Evolutionary conservation across 2,888 invertebrate genomes (phyloP), one percentile per base, ranked within the genome.

Genomic region (Agonopterix subpropinquella): DNA sequence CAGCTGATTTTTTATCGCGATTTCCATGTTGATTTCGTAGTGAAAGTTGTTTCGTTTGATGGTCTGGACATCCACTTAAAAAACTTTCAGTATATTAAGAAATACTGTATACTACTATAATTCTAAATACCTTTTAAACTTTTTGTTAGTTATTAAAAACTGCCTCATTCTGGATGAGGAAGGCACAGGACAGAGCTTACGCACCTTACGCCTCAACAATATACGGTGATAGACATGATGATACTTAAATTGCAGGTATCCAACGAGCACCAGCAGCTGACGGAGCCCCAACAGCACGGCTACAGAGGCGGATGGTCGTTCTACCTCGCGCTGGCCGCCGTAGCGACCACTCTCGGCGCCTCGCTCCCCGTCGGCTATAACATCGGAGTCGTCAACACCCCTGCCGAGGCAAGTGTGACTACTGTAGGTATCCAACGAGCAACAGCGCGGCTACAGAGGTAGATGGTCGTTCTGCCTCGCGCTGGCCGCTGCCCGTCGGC

Each of bases 311-410:
- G 10, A 81, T 94, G 94, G 94, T 92, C 92, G 11, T 82, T 85
- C 53, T 78, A 91, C 56, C 77, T 96, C 57, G 67, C 92, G 36
- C 70, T 95, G 52, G 92, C 94, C 18, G 94, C 93, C 10, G 73
- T 92, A 48, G 90, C 92, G 3, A 92, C 95, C 41, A 93, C 94
- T 1, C 68, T 96, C 11, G 96, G 96, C 4, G 92, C 92, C 1
- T 94, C 95, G 2, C 77, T 96, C 45, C 94, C 96, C 4, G 94
- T 95, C 45, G 96, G 96, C 39, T 96, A 92, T 76, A 94, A 94
- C 67, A 95, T 96, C 52, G 96, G 96, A 44, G 96, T 96, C 11
- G 91, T 97, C 56, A 96, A 96, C 77, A 92, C 94, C 18, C 95
- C 96, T 1, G 92, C 93, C 45, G 82, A 89, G 65, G 96, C 96